Evolutionary conservation across 2,797 vertebrate genomes (phyloP).

Genomic region (Rhynchotus rufescens): DNA sequence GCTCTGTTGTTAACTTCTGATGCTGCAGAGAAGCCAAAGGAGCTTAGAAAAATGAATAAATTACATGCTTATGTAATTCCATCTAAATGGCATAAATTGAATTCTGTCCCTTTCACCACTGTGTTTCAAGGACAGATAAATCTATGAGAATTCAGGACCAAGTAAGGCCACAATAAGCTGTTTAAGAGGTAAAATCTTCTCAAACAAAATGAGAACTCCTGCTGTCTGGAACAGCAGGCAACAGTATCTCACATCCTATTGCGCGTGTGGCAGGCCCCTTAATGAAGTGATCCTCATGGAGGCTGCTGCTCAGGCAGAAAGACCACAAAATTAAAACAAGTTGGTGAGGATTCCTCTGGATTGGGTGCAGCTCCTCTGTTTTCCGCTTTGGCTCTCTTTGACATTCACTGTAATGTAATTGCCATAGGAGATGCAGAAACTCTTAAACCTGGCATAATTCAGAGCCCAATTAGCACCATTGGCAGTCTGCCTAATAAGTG

Average conservation of each 20-base stretch:
- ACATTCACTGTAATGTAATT: not conserved
- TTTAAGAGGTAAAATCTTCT: not conserved
- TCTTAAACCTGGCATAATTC: not conserved
- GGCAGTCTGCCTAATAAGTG: not conserved
- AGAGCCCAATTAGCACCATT: not conserved
- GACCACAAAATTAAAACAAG: not conserved
- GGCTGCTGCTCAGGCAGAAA: not conserved
- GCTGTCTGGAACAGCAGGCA: not conserved
- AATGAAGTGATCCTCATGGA: not conserved
- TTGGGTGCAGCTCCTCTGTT: not conserved
- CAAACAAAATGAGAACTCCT: not conserved
- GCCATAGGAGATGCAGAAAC: accelerated
- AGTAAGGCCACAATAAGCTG: not conserved
- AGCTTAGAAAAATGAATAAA: not conserved
- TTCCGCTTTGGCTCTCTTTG: not conserved
- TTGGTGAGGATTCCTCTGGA: not conserved
- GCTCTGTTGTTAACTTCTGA: not conserved
- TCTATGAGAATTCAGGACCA: not conserved
- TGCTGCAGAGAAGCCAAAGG: not conserved
- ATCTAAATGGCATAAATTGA: not conserved
- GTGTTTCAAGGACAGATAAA: not conserved
- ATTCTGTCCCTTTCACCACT: not conserved
- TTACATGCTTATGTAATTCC: not conserved
- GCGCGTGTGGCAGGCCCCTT: not conserved
- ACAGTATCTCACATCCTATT: not conserved